Evolutionary conservation across 2,888 invertebrate species (phyloP).

Genomic region (Drosophila demipolita): DNA sequence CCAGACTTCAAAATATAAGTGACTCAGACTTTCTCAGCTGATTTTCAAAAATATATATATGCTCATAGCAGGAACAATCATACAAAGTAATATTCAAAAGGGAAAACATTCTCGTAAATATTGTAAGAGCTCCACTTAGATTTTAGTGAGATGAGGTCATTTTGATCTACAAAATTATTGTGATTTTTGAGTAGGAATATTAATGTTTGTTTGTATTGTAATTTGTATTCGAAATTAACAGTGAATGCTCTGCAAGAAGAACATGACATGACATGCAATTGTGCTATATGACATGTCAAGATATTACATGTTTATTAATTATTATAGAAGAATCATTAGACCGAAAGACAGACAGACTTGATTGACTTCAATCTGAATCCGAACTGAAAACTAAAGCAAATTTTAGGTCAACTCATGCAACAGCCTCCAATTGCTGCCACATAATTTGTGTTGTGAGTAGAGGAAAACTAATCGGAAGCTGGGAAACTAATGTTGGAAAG

Average conservation of each 20-base stretch:
- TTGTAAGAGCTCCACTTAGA: neutral
- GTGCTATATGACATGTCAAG: neutral
- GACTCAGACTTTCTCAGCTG: neutral
- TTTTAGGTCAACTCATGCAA: too few species aligned
- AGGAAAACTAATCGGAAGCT: neutral
- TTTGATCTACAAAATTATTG: neutral
- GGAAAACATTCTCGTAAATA: neutral
- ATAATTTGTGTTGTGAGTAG: neutral
- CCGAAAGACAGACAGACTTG: neutral
- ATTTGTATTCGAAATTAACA: neutral
- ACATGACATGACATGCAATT: neutral
- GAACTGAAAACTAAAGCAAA: neutral
- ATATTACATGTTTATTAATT: too few species aligned
- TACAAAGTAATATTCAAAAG: neutral
- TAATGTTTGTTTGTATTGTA: neutral
- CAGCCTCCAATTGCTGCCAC: neutral
- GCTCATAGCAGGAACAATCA: neutral
- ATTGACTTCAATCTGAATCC: neutral
- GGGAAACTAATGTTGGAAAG: neutral
- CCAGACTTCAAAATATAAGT: neutral
- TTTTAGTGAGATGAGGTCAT: neutral
- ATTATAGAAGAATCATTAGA: neutral
- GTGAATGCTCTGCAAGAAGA: neutral
- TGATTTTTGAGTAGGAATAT: neutral
- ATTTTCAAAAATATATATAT: too few species aligned